Base-by-base conservation (phyloP, 35 echinoderm and acorn worm genomes). In the Anneissia japonica region DNA sequence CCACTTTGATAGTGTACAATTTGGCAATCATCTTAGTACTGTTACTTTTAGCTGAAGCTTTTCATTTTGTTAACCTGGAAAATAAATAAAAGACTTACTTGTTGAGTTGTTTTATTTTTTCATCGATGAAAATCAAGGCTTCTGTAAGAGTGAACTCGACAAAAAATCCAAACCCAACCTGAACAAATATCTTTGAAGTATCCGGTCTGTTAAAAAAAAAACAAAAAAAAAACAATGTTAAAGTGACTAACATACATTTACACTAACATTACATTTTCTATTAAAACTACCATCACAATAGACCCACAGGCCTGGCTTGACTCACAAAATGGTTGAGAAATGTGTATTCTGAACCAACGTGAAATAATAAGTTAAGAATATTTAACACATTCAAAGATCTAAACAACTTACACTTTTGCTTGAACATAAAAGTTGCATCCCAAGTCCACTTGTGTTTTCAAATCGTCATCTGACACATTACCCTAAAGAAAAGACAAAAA, bases 381-480 rank as follows among this genome's bases (percentile, higher is more conserved):
- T n/a, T n/a, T n/a, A n/a, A n/a, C n/a, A n/a, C n/a, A n/a, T n/a
- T n/a, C n/a, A n/a, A n/a, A n/a, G n/a, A n/a, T n/a, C n/a, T n/a
- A n/a, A n/a, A n/a, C n/a, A 23, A 91, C 91, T 94, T 91, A 98
- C 95, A 98, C 84, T 77, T 86, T 94, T 88, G 95, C 95, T 87
- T 98, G 95, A 31, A 90, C 92, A 94, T 98, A 98, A 46, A 98
- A 98, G 83, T 98, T 98, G 39, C 95, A 98, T 34, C 95, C 95
- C 9, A 98, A 83, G 30, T 98, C 95, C 10, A 98, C 77, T 56
- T 93, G 90, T 26, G 95, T 98, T 75, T 98, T 98, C 23, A 98
- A 79, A 30, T 83, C 91, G 17, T 85, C 83, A 16, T 79, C 81
- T 43, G 81, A 45, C 74, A 75, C 83, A 37, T 88, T 82, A 28